Base-by-base conservation (phyloP, 2,888 invertebrate species). In the Xanthia togata region DNA sequence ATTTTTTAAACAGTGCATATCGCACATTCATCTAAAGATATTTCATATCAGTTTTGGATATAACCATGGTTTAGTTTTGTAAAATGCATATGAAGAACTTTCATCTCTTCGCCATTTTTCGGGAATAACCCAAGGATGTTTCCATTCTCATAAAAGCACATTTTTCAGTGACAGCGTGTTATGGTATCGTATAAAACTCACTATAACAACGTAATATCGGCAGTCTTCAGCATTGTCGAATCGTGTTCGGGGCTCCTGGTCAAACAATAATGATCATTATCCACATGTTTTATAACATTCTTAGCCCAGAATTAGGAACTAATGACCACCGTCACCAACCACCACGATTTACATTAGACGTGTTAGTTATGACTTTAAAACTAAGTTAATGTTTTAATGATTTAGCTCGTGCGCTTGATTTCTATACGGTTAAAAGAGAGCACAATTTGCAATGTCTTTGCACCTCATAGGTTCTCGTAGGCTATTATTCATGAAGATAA, bases 201-300 rank as follows among this genome's bases (percentile, higher is more conserved):
- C 41, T 94, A 95, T 94, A 95, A 93, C 83, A 95, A 77, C 31
- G 91, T 95, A 63, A 96, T 94, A 83, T 95, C 93, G 70, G 92
- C 91, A 85, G 92, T 91, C 93, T 93, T 94, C 93, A 92, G 88
- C 87, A 93, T 85, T 86, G 91, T 90, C 83, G 95, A 89, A 67
- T 92, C 90, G 84, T 93, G 94, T 83, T 94, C 94, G 31, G 96
- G 95, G 83, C 95, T 95, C 95, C 95, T 95, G 92, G 81, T 86
- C 77, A 89, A 89, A 90, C 68, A 87, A 87, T 62, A 68, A 68
- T 65, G 60, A 68, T 73, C 12, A 73, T 79, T 76, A 85, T 70
- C 80, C 20, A 72, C 14, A 65, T 64, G 67, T 59, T 59, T 47
- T 62, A 57, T 47, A 50, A n/a, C 47, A 38, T 44, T 59, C 82